phyloP scores from a whole-genome alignment of 2,888 invertebrate genomes.

The Agelastica alni region DNA sequence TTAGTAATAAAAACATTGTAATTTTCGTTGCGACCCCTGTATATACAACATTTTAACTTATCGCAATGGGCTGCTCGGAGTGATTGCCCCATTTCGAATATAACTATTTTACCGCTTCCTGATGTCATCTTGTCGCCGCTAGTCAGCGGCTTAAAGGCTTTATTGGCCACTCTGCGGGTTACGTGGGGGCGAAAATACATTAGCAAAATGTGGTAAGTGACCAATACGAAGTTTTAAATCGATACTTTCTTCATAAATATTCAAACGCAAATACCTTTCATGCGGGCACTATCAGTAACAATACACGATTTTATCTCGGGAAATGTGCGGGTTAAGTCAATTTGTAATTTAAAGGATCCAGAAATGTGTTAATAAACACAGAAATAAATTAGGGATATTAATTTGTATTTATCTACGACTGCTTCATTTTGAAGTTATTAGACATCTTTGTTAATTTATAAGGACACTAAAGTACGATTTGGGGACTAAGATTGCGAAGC shows the following conservation, averaged over 20 bases:
- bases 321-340: not conserved
- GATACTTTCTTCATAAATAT: not conserved
- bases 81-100: too few species aligned
- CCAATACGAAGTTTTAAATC: not conserved
- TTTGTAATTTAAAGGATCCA: not conserved
- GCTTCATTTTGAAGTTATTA: too few species aligned
- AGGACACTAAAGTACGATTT: too few species aligned
- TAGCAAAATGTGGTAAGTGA: not conserved
- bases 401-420: too few species aligned
- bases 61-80: too few species aligned
- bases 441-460: too few species aligned
- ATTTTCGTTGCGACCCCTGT: too few species aligned
- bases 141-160: not conserved
- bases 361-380: too few species aligned
- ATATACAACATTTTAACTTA: too few species aligned
- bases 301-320: not conserved
- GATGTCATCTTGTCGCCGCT: not conserved
- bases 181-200: constrained; percentile 1
- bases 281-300: not conserved
- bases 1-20: too few species aligned
- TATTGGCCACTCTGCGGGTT: not conserved
- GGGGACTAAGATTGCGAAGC: too few species aligned
- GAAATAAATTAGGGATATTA: too few species aligned
- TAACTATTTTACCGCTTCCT: not conserved
- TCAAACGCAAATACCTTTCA: not conserved